Base-by-base conservation (phyloP, 1,140 invertebrate genomes). In the Drosophila santomea region DNA sequence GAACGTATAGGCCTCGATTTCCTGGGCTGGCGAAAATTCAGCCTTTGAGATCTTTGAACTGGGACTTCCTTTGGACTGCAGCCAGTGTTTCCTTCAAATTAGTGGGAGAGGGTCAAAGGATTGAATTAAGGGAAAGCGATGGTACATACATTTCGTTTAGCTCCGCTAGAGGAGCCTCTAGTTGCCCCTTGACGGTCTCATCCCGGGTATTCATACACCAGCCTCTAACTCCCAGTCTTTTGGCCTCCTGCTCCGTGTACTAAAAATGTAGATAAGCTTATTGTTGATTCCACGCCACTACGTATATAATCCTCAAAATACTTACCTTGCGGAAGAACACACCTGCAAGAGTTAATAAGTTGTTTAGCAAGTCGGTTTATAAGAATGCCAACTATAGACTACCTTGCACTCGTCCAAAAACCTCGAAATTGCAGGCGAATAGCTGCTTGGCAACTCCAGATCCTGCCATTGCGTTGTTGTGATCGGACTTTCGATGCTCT, bases 181-280 rank as follows among this genome's bases (percentile, higher is more conserved):
- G 64, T 54, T 93, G 91, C 23, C 96, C 96, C 36, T 94, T 80
- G 4, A 97, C 96, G 3, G 95, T 96, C 6, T 93, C 94, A 10
- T 85, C 62, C 2, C 88, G 66, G 0, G 96, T 96, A 80, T 97
- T 96, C 94, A 94, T 95, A 71, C 95, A 95, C 95, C 95, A 96
- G 44, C 96, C 96, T 67, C 91, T 93, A 0, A 96, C 73, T 20
- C 93, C 93, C 10, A 96, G 86, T 60, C 93, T 92, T 60, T 93
- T 93, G 0, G 94, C 95, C 79, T 94, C 93, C 74, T 93, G 91
- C 83, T 95, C 92, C 3, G 96, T 96, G 73, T 94, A 93, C 95
- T 96, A 66, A 39, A 44, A 36, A 20, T 6, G 10, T 32, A 32
- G 7, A 32, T 8, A 32, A 25, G 8, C 17, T 20, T 8, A 12